A percentile compares a stretch with the other conserved stretches of the same genome.
Conservation (phyloP, 2,797 vertebrate genomes). For the Pygocentrus nattereri region DNA sequence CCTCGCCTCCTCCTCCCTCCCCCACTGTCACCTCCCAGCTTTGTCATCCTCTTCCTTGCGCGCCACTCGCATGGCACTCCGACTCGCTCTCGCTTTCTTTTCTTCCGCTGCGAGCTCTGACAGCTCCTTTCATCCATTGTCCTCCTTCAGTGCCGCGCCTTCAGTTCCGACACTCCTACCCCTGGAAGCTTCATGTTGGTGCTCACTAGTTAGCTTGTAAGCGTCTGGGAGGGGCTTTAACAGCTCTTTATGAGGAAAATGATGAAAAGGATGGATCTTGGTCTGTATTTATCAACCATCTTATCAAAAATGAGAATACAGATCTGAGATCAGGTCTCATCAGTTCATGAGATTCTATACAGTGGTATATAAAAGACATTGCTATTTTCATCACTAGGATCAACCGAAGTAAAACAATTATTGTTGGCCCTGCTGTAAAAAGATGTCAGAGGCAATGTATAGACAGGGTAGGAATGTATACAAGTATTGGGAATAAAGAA, state of each 20-base stretch:
- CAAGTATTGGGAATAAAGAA: too few species aligned
- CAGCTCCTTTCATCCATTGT: constrained; percentile 66
- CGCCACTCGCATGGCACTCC: constrained; percentile 53
- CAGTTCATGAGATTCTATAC: not conserved
- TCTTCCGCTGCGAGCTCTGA: constrained; percentile 54
- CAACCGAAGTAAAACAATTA: not conserved
- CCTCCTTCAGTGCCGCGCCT: constrained; percentile 45
- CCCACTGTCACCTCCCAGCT: constrained; percentile 57
- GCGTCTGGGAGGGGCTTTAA: constrained; percentile 18
- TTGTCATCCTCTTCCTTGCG: constrained; percentile 60
- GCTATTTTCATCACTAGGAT: not conserved
- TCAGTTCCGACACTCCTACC: constrained; percentile 53
- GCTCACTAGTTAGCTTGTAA: constrained; percentile 32
- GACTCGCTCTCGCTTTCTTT: constrained; percentile 40
- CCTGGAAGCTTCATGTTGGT: constrained; percentile 39
- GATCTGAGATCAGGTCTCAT: constrained; percentile 1
- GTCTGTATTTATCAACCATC: not conserved
- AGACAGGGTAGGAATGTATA: too few species aligned
- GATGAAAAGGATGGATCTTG: constrained; percentile 43
- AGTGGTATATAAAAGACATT: not conserved
- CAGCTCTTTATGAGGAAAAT: constrained; percentile 43
- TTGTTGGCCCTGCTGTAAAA: too few species aligned
- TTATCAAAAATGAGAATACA: not conserved
- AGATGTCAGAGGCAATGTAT: too few species aligned
- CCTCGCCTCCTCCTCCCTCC: constrained; percentile 51